Evolutionary conservation across 2,113 vertebrate species (phyloP).

Genomic region (Coracopsis vasa): DNA sequence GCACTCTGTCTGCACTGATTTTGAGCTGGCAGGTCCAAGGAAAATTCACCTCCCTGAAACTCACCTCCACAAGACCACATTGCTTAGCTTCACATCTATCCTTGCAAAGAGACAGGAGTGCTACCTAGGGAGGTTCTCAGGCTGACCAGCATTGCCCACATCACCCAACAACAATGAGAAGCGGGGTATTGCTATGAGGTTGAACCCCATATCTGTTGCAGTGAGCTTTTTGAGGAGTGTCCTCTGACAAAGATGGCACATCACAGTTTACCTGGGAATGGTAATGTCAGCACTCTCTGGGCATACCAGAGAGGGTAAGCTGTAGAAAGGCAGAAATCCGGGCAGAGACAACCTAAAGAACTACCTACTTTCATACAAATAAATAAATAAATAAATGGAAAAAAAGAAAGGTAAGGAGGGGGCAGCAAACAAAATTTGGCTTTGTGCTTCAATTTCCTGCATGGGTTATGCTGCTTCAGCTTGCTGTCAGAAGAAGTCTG

Average conservation of each 20-base stretch:
- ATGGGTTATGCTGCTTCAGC: background rate
- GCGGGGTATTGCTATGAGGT: fast-evolving
- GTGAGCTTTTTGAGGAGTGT: background rate
- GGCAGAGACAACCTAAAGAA: background rate
- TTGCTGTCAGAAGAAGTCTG: background rate
- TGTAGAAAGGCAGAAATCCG: background rate
- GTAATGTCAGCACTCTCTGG: fast-evolving
- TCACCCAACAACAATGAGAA: fast-evolving
- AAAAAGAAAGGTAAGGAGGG: background rate
- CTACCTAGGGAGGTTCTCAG: background rate
- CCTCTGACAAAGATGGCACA: background rate
- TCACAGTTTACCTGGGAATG: fast-evolving
- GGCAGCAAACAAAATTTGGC: background rate
- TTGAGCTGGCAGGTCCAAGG: background rate
- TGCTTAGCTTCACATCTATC: background rate
- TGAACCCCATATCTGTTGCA: background rate
- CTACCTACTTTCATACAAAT: background rate
- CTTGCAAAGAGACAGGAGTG: background rate
- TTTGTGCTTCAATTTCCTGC: background rate
- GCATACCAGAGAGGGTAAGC: fast-evolving
- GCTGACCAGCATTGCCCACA: background rate
- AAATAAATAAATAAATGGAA: background rate
- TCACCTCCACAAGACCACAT: background rate
- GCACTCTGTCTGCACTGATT: background rate
- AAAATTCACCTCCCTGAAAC: background rate